A percentile compares a stretch with the other conserved stretches of the same genome.
Evolutionary conservation across 2,113 vertebrate genomes (phyloP).

Genomic region (Megaptera novaeangliae): DNA sequence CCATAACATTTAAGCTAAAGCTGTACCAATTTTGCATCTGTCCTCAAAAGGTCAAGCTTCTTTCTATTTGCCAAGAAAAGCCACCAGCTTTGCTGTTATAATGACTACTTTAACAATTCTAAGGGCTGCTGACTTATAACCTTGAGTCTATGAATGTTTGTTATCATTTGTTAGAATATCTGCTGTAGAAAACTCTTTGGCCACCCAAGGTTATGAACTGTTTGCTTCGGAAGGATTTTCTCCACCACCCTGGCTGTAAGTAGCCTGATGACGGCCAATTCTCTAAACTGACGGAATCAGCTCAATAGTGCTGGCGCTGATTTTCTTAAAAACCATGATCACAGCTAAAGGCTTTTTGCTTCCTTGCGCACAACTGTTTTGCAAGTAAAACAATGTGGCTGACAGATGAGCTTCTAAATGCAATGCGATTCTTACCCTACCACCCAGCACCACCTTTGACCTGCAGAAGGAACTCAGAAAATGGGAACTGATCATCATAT

Average conservation of each 20-base stretch:
- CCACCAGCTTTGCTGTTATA: not conserved
- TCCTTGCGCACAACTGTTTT: not conserved
- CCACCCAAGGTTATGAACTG: no score
- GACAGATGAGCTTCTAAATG: not conserved
- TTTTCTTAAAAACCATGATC: not conserved
- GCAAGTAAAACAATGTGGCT: not conserved
- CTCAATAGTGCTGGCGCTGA: not conserved
- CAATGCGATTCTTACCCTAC: not conserved
- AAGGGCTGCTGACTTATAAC: not conserved
- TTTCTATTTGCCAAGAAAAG: not conserved
- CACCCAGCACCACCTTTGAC: not conserved
- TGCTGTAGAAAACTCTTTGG: not conserved
- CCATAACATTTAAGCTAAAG: not conserved
- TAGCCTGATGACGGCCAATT: not conserved
- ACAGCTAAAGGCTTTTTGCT: not conserved
- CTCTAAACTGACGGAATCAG: not conserved
- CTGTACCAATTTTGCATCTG: no score
- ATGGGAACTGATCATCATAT: not conserved
- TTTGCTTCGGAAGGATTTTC: not conserved
- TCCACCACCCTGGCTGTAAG: not conserved
- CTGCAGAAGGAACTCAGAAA: not conserved
- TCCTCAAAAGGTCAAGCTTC: not conserved
- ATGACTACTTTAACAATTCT: not conserved
- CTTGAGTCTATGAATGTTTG: no score
- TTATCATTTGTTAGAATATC: not conserved